These are phyloP conservation scores for Ecdyonurus torrentis DNA, from an alignment of 2,888 invertebrate genomes.

Conservation along the genomic window DNA sequence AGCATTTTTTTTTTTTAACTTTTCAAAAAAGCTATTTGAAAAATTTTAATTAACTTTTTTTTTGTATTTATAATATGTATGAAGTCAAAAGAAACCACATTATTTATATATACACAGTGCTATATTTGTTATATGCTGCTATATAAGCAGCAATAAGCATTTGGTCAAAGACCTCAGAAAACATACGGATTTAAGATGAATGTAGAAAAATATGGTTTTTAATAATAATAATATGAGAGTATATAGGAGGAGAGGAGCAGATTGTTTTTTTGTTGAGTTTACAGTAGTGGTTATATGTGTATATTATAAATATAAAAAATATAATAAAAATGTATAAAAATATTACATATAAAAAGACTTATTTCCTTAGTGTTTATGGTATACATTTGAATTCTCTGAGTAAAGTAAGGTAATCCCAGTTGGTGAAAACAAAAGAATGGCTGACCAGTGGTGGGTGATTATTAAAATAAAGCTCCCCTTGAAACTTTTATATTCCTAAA, in stretches of 20 bases:
- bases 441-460: neutral
- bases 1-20: too few species aligned
- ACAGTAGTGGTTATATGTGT: neutral
- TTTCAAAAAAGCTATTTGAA: too few species aligned
- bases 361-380: neutral
- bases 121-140: too few species aligned
- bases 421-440: neutral
- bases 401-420: neutral
- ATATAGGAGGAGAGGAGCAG: too few species aligned
- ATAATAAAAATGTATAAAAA: neutral
- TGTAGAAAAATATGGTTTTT: too few species aligned
- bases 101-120: too few species aligned
- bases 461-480: slow-evolving; percentile 3
- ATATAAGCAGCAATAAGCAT: too few species aligned
- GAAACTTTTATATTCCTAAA: neutral
- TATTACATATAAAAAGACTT: neutral
- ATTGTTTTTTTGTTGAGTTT: neutral
- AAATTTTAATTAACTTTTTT: neutral
- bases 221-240: too few species aligned
- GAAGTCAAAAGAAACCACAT: neutral
- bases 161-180: too few species aligned
- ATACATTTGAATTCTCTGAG: neutral
- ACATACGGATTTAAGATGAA: too few species aligned
- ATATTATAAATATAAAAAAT: neutral
- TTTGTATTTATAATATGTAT: too few species aligned